These are phyloP conservation scores for Aradophagus sp. DNA, from an alignment of 1,140 invertebrate species.

Conservation along the genomic window DNA sequence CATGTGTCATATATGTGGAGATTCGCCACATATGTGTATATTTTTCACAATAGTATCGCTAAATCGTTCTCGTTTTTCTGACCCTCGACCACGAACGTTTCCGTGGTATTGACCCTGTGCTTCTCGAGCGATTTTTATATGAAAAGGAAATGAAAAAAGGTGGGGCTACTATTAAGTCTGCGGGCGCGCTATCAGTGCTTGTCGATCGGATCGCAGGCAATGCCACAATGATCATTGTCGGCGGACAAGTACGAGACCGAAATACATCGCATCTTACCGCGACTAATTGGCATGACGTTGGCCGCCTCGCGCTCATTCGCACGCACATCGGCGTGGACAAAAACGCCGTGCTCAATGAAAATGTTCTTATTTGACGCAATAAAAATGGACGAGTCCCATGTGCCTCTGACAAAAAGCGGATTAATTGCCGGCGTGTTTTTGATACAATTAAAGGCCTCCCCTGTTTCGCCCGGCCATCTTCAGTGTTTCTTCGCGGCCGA, in stretches of 20 bases:
- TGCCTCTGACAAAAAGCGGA: constrained; percentile 49
- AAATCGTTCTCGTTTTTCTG: too few relatives aligned
- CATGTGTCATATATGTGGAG: too few relatives aligned
- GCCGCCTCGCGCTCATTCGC: constrained; percentile 3
- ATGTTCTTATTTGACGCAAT: constrained; percentile 37
- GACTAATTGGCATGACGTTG: constrained; percentile 43
- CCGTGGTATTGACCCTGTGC: too few relatives aligned
- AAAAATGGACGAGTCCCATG: constrained; percentile 39
- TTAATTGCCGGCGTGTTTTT: constrained; percentile 58
- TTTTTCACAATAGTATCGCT: too few relatives aligned
- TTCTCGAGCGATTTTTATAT: background rate
- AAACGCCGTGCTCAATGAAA: constrained; percentile 38
- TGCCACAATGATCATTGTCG: constrained; percentile 31
- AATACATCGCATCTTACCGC: constrained; percentile 35
- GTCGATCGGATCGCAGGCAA: constrained; percentile 38
- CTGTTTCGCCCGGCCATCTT: constrained; percentile 19
- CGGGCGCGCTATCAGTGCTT: constrained; percentile 20
- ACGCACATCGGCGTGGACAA: constrained; percentile 20
- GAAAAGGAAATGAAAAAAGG: constrained; percentile 46
- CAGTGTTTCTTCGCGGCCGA: constrained; percentile 10
- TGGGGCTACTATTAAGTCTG: constrained; percentile 34
- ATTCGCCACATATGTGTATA: too few relatives aligned
- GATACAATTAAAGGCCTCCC: constrained; percentile 50
- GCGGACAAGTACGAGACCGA: constrained; percentile 24
- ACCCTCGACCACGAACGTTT: too few relatives aligned